phyloP scores from a whole-genome alignment of 2,797 vertebrate species.

The Pitangus sulphuratus region DNA sequence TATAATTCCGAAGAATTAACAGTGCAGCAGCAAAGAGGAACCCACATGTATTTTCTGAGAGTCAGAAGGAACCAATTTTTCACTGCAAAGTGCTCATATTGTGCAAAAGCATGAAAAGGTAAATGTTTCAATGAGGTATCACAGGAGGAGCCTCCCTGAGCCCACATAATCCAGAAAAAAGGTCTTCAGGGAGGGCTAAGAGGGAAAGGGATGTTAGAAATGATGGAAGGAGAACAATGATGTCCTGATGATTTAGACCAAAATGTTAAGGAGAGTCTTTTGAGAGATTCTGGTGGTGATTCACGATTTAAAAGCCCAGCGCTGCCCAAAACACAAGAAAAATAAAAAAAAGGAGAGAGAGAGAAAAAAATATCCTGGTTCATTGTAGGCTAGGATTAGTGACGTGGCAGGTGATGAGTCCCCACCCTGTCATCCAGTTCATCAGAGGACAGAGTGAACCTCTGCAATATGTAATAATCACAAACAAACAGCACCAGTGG shows the following conservation, averaged over 20 bases:
- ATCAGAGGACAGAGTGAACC: not conserved
- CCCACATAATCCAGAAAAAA: not conserved
- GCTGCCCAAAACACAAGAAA: not conserved
- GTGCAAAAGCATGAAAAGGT: not conserved
- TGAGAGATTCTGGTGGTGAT: not conserved
- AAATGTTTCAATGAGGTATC: not conserved
- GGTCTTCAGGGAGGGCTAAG: not conserved
- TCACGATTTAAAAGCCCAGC: not conserved
- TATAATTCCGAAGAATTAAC: constrained; percentile 12
- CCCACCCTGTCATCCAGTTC: not conserved
- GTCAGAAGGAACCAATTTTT: not conserved
- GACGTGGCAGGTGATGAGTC: not conserved
- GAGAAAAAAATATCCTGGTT: not conserved
- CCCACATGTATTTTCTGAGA: not conserved
- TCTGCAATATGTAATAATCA: not conserved
- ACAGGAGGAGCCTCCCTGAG: not conserved
- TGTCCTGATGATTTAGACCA: not conserved
- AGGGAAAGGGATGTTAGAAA: not conserved
- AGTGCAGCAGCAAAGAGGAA: not conserved
- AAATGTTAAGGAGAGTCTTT: not conserved
- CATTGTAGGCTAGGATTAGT: not conserved
- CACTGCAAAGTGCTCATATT: not conserved
- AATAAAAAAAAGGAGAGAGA: accelerated
- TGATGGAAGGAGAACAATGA: not conserved
- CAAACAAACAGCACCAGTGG: not conserved